phyloP scores from a whole-genome alignment of 2,113 vertebrate species.

The Asarcornis scutulata region DNA sequence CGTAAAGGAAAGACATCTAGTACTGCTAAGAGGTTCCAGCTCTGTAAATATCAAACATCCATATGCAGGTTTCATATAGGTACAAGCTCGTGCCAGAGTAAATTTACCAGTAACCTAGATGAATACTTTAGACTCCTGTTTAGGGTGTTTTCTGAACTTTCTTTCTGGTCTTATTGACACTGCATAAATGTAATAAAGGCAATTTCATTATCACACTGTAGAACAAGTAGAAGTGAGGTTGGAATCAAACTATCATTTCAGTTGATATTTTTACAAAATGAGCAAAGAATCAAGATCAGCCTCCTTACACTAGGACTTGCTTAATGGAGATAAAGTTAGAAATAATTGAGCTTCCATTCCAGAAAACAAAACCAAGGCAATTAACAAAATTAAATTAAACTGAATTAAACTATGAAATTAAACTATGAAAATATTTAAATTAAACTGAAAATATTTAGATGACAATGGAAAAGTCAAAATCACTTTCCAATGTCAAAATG shows the following conservation, averaged over 20 bases:
- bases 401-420: not conserved
- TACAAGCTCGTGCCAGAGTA: not conserved
- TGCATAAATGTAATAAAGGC: not conserved
- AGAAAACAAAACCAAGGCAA: not conserved
- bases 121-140: not conserved
- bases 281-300: not conserved
- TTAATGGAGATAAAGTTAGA: not conserved
- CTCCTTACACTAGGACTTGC: not conserved
- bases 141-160: not conserved
- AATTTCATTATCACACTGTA: not conserved
- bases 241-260: not conserved
- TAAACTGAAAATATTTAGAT: not conserved
- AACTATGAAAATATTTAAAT: not conserved
- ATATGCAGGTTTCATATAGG: not conserved
- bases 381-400: not conserved
- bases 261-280: not conserved
- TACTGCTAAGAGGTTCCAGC: not conserved
- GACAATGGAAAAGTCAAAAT: not conserved
- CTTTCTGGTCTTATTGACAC: not conserved
- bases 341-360: not conserved
- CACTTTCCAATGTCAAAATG: not conserved
- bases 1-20: not conserved
- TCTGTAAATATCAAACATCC: not conserved
- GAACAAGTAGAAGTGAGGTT: not conserved
- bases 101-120: not conserved